Evolutionary conservation across 2,888 invertebrate genomes (phyloP).

Genomic region (Strigamia maritima): DNA sequence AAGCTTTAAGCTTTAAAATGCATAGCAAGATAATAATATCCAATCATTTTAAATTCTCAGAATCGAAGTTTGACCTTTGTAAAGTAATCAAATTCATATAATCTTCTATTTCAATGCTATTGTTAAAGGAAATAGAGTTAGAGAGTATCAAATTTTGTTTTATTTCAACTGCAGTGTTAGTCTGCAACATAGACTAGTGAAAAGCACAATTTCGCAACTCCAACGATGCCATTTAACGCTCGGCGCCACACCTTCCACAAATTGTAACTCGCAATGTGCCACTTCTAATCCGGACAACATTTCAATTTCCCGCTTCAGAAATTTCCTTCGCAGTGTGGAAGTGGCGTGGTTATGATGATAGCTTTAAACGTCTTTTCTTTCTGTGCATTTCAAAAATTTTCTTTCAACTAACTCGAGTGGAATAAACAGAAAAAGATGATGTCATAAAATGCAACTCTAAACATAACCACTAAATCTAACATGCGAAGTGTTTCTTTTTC

Average conservation of each 20-base stretch:
- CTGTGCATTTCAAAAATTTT: not conserved
- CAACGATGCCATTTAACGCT: not conserved
- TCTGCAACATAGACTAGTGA: not conserved
- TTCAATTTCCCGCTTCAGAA: constrained; percentile 27
- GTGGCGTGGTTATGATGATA: not conserved
- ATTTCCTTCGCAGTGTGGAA: not conserved
- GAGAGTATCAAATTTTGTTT: too few relatives aligned
- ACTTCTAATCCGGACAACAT: constrained; percentile 27
- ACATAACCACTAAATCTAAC: not conserved
- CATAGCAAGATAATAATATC: not conserved
- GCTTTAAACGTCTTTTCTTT: constrained; percentile 2
- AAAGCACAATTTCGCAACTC: not conserved
- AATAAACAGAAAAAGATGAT: not conserved
- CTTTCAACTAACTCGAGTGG: constrained; percentile 12
- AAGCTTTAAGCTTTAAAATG: not conserved
- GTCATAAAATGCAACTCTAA: not conserved
- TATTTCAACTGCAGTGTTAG: too few relatives aligned
- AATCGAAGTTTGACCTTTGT: not conserved
- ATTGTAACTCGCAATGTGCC: constrained; percentile 20
- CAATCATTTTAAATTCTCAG: not conserved
- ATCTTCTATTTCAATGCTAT: too few relatives aligned
- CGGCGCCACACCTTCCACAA: constrained; percentile 4
- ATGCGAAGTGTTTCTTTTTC: not conserved
- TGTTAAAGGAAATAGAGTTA: too few relatives aligned
- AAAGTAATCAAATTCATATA: not conserved